Evolutionary conservation across 2,888 invertebrate species (phyloP), one percentile per base, ranked within the genome.

Genomic region (Andrena trimmerana): DNA sequence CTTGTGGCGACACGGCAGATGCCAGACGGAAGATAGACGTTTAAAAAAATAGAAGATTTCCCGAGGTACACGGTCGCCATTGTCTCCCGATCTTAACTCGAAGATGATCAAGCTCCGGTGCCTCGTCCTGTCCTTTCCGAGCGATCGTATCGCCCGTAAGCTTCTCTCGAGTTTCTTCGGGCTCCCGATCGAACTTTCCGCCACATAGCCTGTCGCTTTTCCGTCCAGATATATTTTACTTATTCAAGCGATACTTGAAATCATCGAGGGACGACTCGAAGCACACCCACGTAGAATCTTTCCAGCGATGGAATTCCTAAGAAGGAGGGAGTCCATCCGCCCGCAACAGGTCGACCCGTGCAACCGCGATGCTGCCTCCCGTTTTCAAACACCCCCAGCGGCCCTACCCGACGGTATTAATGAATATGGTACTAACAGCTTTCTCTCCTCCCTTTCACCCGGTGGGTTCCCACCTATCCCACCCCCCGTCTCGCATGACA

Each of bases 401-500:
- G 90, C 81, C 87, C 84, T 81, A 59, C 79, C 81, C 7, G 86
- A 79, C 77, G 80, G 85, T 89, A 91, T 91, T 92, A 92, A 91
- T 90, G 91, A 92, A 92, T 91, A 90, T 83, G 87, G 87, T 88
- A 89, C 86, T 82, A 79, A 85, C 74, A 76, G 77, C 62, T 69
- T 76, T 69, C 78, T 69, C 75, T 52, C 77, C 57, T 74, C 69
- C 70, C 75, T 70, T 73, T 75, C 63, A 33, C 72, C 50, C 50
- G 24, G 66, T 70, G 62, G 57, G 69, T 78, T 78, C 81, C 85
- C 88, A 83, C 84, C 87, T 88, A 85, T 88, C 60, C 85, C 88
- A 82, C 84, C 87, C 88, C 85, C 89, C 60, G 83, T 90, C 90
- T 90, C 88, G 89, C 90, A 90, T 91, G 93, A 93, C 93, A 92